phyloP scores from a whole-genome alignment of 2,888 invertebrate genomes.

The Trissolcus japonicus region DNA sequence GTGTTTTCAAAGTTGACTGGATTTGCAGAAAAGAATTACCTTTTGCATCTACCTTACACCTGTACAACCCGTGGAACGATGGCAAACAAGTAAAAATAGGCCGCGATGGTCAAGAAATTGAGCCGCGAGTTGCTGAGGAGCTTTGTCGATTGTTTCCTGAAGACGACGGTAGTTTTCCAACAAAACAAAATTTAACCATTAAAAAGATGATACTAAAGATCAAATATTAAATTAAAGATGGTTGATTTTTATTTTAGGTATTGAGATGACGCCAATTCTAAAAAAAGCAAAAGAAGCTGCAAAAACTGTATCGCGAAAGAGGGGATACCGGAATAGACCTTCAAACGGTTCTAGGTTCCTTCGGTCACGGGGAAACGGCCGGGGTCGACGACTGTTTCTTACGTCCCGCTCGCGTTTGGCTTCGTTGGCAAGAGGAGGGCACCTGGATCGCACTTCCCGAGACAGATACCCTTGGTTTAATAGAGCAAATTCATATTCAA shows the following conservation, averaged over 20 bases:
- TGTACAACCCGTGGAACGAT: conserved; percentile 99
- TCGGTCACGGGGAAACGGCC: conserved; percentile 70
- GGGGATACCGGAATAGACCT: conserved; percentile 64
- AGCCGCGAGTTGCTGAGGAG: conserved; percentile 95
- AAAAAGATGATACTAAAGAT: too few relatives aligned
- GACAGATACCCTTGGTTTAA: conserved; percentile 73
- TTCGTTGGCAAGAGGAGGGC: conserved; percentile 71
- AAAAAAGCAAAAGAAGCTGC: conserved; percentile 90
- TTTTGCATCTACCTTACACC: conserved; percentile 92
- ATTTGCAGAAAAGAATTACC: conserved; percentile 95
- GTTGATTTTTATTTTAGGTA: conserved; percentile 68
- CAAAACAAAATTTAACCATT: too few relatives aligned
- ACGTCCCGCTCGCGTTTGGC: conserved; percentile 82
- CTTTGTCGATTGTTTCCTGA: conserved; percentile 95
- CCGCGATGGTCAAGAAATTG: conserved; percentile 98
- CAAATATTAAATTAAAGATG: too few relatives aligned
- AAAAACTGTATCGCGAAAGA: conserved; percentile 79
- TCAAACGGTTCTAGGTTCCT: conserved; percentile 70
- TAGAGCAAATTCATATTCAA: conserved; percentile 72
- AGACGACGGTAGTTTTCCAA: conserved; percentile 82
- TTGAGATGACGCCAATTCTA: conserved; percentile 92
- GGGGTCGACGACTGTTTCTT: conserved; percentile 80
- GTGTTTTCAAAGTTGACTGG: conserved; percentile 98
- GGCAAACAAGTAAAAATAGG: conserved; percentile 99
- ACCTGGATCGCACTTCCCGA: conserved; percentile 68